Evolutionary conservation across 1,140 invertebrate genomes (phyloP), one percentile per base, ranked within the genome.

Genomic region (Eufriesea mexicana): DNA sequence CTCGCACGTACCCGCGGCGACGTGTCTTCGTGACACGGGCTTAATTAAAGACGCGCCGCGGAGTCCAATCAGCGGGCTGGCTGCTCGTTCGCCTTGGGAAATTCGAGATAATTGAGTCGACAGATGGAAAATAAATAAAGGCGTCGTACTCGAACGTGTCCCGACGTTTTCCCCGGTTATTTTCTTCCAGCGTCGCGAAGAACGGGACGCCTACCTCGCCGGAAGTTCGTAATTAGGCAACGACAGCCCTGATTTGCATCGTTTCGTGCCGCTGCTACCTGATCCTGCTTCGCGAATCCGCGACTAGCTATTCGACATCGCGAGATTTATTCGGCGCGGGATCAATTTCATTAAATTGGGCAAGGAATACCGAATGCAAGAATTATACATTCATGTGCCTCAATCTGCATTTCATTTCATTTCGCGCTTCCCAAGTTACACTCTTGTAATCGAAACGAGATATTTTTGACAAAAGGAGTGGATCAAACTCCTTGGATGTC

Each of bases 91-190:
- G 28, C 70, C 70, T 23, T 72, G 70, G 70, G 51, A 72, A 72
- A 72, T 28, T 54, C 28, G 49, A 72, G 49, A 55, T 55, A 72
- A 72, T 72, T 28, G 25, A 68, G 66, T 68, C 66, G 66, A 68
- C 42, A 25, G 49, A 55, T 55, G 20, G 49, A 55, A 72, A 72
- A 35, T 72, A 55, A 54, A 23, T 20, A 28, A 42, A 51, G 28
- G 10, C 45, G 25, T 16, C 25, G 49, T 70, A 12, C 35, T 23
- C 8, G 35, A 35, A 35, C 35, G 35, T 35, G 35, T 35, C 62
- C 5, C n/a, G n/a, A 14, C 18, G 23, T 25, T 49, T 70, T 49
- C n/a, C 7, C n/a, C 2, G 66, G 14, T 6, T 20, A 51, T 51
- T 51, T 51, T 51, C 49, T 51, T 51, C 14, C 49, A 9, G 8